phyloP scores from a whole-genome alignment of 1,140 invertebrate genomes.

The Leucophenga varia region DNA sequence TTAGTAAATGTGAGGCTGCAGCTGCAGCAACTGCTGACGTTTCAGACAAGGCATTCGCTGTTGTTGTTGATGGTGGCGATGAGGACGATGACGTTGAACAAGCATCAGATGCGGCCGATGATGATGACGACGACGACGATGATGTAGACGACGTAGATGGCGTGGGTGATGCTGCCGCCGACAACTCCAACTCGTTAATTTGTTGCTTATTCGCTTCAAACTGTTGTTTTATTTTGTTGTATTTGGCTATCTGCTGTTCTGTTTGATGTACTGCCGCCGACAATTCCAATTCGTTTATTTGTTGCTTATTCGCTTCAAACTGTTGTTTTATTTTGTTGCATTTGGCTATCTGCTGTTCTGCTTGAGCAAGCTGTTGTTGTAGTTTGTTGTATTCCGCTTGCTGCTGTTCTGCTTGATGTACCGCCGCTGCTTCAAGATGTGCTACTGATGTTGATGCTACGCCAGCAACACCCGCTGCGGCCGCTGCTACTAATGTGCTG shows the following conservation, averaged over 20 bases:
- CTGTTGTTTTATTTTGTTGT: too few species aligned
- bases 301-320: not conserved
- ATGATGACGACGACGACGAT: slow-evolving; percentile 23
- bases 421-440: slow-evolving; percentile 21
- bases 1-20: slow-evolving; percentile 38
- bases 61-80: slow-evolving; percentile 20
- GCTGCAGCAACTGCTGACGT: slow-evolving; percentile 39
- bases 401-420: slow-evolving; percentile 29
- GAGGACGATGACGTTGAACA: slow-evolving; percentile 21
- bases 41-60: slow-evolving; percentile 24
- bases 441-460: slow-evolving; percentile 31
- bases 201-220: not conserved
- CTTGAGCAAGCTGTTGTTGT: slow-evolving; percentile 40
- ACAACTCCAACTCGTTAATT: slow-evolving; percentile 7
- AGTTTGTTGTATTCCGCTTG: slow-evolving; percentile 31
- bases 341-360: slow-evolving; percentile 45
- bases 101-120: slow-evolving; percentile 6
- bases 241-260: slow-evolving; percentile 43
- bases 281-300: slow-evolving; percentile 4
- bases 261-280: slow-evolving; percentile 26
- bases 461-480: slow-evolving; percentile 24
- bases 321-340: too few species aligned
- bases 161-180: slow-evolving; percentile 14
- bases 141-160: slow-evolving; percentile 15
- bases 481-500: slow-evolving; percentile 30